Evolutionary conservation across 2,888 invertebrate genomes (phyloP).

Genomic region (Paralinhomoeus sp.): DNA sequence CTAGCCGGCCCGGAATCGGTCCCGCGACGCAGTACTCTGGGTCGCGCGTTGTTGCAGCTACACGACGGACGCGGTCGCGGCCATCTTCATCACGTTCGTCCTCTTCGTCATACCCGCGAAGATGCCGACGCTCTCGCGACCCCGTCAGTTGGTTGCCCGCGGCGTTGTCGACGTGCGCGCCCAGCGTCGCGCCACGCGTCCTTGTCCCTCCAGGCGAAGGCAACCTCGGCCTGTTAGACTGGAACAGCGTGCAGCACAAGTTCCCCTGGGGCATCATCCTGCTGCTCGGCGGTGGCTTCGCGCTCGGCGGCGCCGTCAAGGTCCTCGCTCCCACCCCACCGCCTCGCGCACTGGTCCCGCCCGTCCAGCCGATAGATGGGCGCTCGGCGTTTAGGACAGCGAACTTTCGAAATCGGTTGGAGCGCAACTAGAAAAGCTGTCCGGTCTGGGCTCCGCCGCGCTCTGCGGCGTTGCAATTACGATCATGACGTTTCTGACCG

Average conservation of each 20-base stretch:
- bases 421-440: no score
- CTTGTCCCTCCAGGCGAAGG: neutral
- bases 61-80: constrained; percentile 8
- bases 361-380: no score
- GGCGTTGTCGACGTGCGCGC: neutral
- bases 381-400: no score
- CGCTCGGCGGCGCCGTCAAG: constrained; percentile 1
- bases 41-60: constrained; percentile 11
- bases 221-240: neutral
- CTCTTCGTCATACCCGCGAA: constrained; percentile 17
- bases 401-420: no score
- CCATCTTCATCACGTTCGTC: constrained; percentile 10
- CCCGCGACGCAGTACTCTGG: no score
- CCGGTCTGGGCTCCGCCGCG: neutral
- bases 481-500: constrained; percentile 9
- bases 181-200: no score
- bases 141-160: neutral
- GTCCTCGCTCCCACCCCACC: constrained; percentile 2
- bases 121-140: neutral
- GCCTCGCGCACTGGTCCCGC: no score
- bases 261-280: constrained; percentile 5
- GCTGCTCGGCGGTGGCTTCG: constrained; percentile 7
- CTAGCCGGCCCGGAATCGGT: no score
- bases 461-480: constrained; percentile 4
- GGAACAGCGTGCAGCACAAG: neutral